phyloP scores from a whole-genome alignment of 2,113 vertebrate species.

The Peromyscus polionotus region DNA sequence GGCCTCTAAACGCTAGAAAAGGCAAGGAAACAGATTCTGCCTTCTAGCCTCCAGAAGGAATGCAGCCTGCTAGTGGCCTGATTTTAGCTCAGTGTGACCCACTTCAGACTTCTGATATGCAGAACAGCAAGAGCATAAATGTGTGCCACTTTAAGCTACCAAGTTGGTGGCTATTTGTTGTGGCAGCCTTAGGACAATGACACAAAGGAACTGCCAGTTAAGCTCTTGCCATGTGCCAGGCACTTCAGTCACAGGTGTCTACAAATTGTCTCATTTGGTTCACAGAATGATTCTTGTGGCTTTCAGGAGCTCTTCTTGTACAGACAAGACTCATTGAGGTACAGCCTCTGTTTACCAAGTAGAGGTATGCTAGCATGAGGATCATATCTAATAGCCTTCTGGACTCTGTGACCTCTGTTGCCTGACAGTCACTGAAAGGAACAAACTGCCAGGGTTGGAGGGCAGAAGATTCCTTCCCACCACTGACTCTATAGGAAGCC shows the following conservation, averaged over 20 bases:
- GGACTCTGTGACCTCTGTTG: background rate
- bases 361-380: background rate
- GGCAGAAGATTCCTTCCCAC: background rate
- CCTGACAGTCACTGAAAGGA: background rate
- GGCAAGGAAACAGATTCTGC: background rate
- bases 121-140: background rate
- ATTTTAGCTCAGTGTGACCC: background rate
- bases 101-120: conserved; percentile 14
- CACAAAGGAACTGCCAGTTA: background rate
- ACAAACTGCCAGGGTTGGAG: background rate
- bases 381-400: background rate
- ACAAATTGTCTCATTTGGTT: background rate
- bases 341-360: background rate
- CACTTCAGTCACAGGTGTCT: background rate
- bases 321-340: background rate
- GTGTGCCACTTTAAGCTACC: background rate
- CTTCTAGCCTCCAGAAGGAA: background rate
- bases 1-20: background rate
- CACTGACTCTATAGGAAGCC: background rate
- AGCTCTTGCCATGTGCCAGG: background rate
- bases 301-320: background rate
- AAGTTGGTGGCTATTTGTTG: background rate
- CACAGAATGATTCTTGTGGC: background rate
- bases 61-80: background rate
- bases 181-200: background rate